Evolutionary conservation across 2,797 vertebrate species (phyloP), one percentile per base, ranked within the genome.

Genomic region (Chelonia mydas): DNA sequence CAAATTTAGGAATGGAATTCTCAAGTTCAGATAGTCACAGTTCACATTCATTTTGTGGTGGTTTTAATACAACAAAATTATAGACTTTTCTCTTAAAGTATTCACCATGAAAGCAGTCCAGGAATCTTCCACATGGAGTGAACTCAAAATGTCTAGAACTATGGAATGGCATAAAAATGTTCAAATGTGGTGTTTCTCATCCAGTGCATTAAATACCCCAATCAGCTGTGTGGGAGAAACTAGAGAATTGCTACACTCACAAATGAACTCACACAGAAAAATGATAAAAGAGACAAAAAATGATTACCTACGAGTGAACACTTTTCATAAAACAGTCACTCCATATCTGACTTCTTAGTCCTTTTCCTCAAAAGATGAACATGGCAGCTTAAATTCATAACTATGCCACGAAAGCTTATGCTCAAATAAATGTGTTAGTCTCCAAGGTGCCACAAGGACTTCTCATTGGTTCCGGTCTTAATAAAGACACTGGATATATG

Each of bases 21-120:
- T 59, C 31, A 28, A 79, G 89, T 6, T 1, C 17, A 81, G 5
- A 3, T 27, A 25, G 76, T 72, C 19, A 8, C 74, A 84, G 86
- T n/a, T 53, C 0, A 1, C 3, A 72, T 10, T 7, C 12, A 16
- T 76, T 76, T 47, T 45, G 12, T 45, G 12, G 12, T 76, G 41
- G 11, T 76, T 28, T 45, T 8, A 47, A 45, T 76, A 76, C 59
- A 5, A 45, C 25, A 65, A 27, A 84, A 59, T 10, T 0, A 8
- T 15, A 31, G 0, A 0, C 27, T 86, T 79, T 77, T 87, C 17
- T 79, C 77, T 82, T 27, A 5, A 57, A 12, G 0, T 76, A 0
- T 59, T 84, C 82, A 41, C 84, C n/a, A 84, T 49, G 47, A 81
- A 2, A 6, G 9, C 23, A 53, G 11, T 6, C 28, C 50, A 8